Base-by-base conservation (phyloP, 2,797 vertebrate genomes). In the Streptopelia turtur region DNA sequence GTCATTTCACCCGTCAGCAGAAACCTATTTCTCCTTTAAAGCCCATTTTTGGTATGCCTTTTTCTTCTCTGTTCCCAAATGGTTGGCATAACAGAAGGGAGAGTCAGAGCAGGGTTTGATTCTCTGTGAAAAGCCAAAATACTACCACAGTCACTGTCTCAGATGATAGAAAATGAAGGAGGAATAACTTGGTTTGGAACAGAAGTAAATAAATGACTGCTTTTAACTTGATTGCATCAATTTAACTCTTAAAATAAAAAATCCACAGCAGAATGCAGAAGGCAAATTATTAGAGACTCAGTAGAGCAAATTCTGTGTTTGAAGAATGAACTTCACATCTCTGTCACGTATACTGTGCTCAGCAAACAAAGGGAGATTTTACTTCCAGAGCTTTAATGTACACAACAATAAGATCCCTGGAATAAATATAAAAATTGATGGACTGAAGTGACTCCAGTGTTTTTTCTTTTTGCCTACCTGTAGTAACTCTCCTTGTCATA, bases 331-430 rank as follows among this genome's bases (percentile, higher is more conserved):
- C 68, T 87, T 90, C 41, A 1, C 37, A 21, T 83, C 79, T 80
- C 57, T 61, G 65, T 83, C 83, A 90, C 0, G 0, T 72, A n/a
- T 20, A 52, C 56, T 41, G 21, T 66, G 55, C 66, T 94, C 43
- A 63, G 86, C 81, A 96, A 90, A 93, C 57, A 92, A 84, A 89
- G 39, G 43, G 52, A 93, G 66, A 84, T 59, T 88, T 94, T 61
- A 65, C 15, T 83, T 82, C 77, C 70, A 82, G 92, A 91, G 59
- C 55, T 94, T 91, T 76, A 79, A 78, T 52, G 70, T 77, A 84
- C 78, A 92, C 43, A 84, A 41, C 47, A 89, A 33, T 61, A 90
- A 79, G 70, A 87, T 87, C 47, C 63, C 66, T 63, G 37, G 65
- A 63, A 84, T n/a, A 8, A 76, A 83, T 76, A 89, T 79, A 83